Evolutionary conservation across 2,113 vertebrate species (phyloP).

Genomic region (Gnathonemus echidnorhynchus): DNA sequence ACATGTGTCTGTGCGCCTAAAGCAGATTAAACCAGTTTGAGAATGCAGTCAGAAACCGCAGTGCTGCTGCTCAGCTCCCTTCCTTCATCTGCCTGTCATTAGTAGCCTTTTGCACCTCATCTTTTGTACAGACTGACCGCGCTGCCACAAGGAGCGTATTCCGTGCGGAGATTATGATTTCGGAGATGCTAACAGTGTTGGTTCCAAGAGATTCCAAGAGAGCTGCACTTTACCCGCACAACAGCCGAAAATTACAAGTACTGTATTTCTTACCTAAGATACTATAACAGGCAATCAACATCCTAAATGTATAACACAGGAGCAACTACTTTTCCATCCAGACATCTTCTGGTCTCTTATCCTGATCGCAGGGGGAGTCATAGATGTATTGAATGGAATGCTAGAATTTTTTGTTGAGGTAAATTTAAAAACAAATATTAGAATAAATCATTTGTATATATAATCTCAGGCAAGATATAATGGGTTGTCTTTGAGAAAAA

Average conservation of each 20-base stretch:
- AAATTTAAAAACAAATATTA: background rate
- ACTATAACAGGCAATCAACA: background rate
- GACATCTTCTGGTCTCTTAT: background rate
- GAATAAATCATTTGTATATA: background rate
- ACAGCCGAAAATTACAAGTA: background rate
- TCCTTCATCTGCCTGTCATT: constrained; percentile 31
- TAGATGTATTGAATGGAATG: background rate
- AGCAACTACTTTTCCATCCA: background rate
- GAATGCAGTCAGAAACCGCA: constrained; percentile 34
- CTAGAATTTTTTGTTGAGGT: background rate
- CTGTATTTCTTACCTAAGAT: background rate
- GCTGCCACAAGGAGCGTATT: background rate
- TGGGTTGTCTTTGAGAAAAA: background rate
- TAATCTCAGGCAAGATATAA: background rate
- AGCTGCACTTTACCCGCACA: background rate
- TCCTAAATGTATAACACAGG: background rate
- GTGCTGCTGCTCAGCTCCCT: constrained; percentile 33
- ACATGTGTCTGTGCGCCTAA: constrained; percentile 8
- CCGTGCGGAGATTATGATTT: background rate
- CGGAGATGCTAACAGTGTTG: background rate
- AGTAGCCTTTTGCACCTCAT: constrained; percentile 25
- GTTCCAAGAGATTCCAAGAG: background rate
- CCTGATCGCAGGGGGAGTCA: background rate
- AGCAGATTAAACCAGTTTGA: constrained; percentile 28
- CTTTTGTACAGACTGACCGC: background rate